Base-by-base conservation (phyloP, 2,888 invertebrate genomes). In the Metallyticus violacea region DNA sequence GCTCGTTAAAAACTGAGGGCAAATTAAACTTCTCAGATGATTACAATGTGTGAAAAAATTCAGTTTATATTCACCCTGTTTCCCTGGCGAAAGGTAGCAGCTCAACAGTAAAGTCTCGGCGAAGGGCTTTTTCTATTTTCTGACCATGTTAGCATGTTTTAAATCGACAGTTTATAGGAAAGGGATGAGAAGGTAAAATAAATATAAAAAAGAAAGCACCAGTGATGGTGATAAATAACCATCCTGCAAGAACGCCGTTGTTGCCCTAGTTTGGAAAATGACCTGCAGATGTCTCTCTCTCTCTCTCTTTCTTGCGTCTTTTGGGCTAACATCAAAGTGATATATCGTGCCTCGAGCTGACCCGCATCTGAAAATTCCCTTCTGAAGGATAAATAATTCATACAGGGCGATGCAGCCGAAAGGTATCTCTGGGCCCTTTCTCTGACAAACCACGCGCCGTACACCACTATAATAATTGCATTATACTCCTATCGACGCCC, bases 281-380 rank as follows among this genome's bases (percentile, higher is more conserved):
- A 62, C 40, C 40, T 62, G 40, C 40, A 62, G 40, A 62, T 62
- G 22, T n/a, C n/a, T 15, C 40, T 62, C 40, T 62, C 40, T 62
- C 40, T 62, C 22, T 62, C 40, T 62, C 15, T 15, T 22, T 62
- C 40, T 9, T 62, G 4, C 15, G 40, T 62, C 40, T 62, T 62
- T 62, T 62, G 40, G 40, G 40, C 40, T 62, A 62, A 4, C 40
- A 62, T 62, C 40, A 62, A 62, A 62, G 40, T 62, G 40, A 62
- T 62, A 62, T 62, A 62, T 62, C 40, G 40, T 62, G 40, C 40
- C 30, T 26, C 5, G 40, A 81, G 27, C 25, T 40, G 81, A 81
- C 81, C 81, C 40, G 26, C 30, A 81, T 81, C 29, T 81, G 25
- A 81, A n/a, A 81, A 81, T 81, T 40, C 81, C 30, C 81, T 40